phyloP scores from a whole-genome alignment of 1,140 invertebrate genomes.

The Piezodorus guildinii region DNA sequence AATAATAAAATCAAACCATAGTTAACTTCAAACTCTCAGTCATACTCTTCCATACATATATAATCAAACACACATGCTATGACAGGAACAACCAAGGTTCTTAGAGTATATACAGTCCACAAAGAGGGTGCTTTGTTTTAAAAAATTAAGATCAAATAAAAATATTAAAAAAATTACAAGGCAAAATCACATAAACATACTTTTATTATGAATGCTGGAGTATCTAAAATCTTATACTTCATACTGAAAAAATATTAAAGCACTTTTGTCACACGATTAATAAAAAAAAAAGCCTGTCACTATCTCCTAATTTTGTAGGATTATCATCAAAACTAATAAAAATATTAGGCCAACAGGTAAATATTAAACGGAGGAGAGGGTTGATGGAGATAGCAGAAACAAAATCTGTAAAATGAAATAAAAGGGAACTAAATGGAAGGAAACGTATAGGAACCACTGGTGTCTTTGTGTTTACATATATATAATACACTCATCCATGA shows the following conservation, averaged over 20 bases:
- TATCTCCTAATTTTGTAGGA: background rate
- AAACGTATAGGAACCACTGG: background rate
- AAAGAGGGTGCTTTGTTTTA: conserved; percentile 1
- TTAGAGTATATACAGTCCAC: conserved; percentile 10
- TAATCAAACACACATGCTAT: background rate
- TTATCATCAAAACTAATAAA: background rate
- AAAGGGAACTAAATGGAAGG: background rate
- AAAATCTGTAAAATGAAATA: background rate
- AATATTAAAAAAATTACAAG: too few relatives aligned
- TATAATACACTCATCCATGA: background rate
- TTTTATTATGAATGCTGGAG: too few relatives aligned
- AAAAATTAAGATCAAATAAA: too few relatives aligned
- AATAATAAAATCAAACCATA: too few relatives aligned
- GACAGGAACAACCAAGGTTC: background rate
- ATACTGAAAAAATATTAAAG: too few relatives aligned
- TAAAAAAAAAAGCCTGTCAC: too few relatives aligned
- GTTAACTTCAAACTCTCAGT: too few relatives aligned
- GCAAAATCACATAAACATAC: too few relatives aligned
- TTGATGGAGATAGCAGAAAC: background rate
- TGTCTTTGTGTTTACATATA: background rate
- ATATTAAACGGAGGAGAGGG: background rate
- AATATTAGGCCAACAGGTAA: background rate
- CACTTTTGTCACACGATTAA: too few relatives aligned
- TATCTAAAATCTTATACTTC: too few relatives aligned
- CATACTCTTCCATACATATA: too few relatives aligned